Conservation (phyloP, 1,140 invertebrate genomes). For the Drosophila kurseongensis region DNA sequence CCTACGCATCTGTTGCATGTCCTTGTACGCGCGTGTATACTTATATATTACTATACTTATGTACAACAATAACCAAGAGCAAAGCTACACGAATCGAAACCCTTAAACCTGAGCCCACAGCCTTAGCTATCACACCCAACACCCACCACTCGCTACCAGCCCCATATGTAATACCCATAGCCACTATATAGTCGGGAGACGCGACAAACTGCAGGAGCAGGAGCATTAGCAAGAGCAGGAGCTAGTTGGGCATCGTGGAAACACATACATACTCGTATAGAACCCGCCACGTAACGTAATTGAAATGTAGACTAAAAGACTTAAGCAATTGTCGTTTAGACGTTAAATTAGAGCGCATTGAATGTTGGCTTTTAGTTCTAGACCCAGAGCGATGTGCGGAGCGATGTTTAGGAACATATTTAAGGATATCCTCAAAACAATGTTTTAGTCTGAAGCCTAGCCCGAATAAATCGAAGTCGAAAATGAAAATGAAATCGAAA, state of each 20-base stretch:
- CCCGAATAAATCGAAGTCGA: constrained; percentile 28
- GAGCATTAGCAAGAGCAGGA: no score
- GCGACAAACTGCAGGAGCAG: not conserved
- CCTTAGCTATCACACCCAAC: constrained; percentile 34
- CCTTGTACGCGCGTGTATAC: constrained; percentile 20
- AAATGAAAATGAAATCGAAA: constrained; percentile 25
- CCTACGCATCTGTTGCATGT: constrained; percentile 45
- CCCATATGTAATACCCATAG: constrained; percentile 27
- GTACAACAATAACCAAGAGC: constrained; percentile 31
- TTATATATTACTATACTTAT: constrained; percentile 32
- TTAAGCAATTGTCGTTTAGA: constrained; percentile 84
- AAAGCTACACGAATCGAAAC: constrained; percentile 16
- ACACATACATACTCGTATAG: not conserved
- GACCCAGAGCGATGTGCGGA: constrained; percentile 46
- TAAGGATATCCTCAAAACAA: constrained; percentile 46
- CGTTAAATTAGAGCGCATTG: constrained; percentile 84
- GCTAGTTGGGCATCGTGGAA: constrained; percentile 1
- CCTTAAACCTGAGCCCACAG: constrained; percentile 37
- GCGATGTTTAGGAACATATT: constrained; percentile 28
- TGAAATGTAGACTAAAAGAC: constrained; percentile 83
- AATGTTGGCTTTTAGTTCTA: constrained; percentile 80
- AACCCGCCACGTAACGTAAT: constrained; percentile 40
- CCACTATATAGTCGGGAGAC: constrained; percentile 14
- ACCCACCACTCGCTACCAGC: constrained; percentile 27
- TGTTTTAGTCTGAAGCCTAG: constrained; percentile 67